Evolutionary conservation across 2,113 vertebrate species (phyloP), one percentile per base, ranked within the genome.

Genomic region (Stigmatopora argus): DNA sequence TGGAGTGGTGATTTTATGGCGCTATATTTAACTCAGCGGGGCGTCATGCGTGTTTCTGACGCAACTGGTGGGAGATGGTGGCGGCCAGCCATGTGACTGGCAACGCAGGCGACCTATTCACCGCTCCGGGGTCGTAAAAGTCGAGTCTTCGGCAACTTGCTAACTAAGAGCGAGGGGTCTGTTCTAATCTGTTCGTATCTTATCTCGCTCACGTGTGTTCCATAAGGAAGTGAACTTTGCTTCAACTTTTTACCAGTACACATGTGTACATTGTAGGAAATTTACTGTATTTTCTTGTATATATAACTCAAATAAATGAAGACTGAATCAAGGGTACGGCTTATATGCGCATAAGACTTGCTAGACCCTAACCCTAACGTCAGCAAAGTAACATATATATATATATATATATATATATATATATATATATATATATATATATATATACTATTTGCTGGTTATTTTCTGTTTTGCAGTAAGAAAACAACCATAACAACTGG

Each of bases 11-110:
- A 0, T 23, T 53, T 53, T 23, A 23, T 19, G 34, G 66, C 49
- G 35, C 85, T 88, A 90, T 85, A 85, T 88, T 89, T 87, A 81
- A 84, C 65, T 17, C 45, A 10, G 26, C 71, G 57, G 52, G 71
- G 81, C 58, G 56, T 87, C 79, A 87, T 70, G 13, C 70, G 85
- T 82, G 72, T 81, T 80, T 80, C 79, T 85, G 73, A 88, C 83
- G 87, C 73, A 84, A 85, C 77, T 44, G 26, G 45, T 35, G 21
- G 46, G 69, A 78, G 62, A 62, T 41, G 38, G 51, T 67, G 55
- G 70, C 73, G 2, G 0, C 4, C 13, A 13, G 38, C 71, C 83
- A 78, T 75, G 78, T 79, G 81, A 81, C 55, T 45, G n/a, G 14
- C 66, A 15, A 65, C 26, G 4, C 5, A 1, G 13, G 53, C 13